These are phyloP conservation scores for Dilophus febrilis DNA, from an alignment of 2,888 invertebrate species.

Conservation along the genomic window DNA sequence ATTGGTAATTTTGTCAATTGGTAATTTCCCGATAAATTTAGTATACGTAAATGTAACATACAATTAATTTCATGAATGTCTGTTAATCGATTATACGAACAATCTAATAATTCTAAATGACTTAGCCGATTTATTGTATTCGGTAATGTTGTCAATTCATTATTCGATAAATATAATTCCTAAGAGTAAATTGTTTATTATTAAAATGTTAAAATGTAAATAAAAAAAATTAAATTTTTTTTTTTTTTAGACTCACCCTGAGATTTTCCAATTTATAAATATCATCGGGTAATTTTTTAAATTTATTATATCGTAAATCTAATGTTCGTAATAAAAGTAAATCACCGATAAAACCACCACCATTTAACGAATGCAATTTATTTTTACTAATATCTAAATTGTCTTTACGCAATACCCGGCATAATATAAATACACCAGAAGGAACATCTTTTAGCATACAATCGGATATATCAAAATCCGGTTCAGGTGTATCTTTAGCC, in stretches of 20 bases:
- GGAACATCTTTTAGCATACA: conserved; percentile 60
- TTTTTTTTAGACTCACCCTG: conserved; percentile 32
- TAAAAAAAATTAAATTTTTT: neutral
- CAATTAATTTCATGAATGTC: conserved; percentile 18
- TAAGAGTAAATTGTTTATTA: conserved; percentile 21
- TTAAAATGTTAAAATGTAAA: no score
- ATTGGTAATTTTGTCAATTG: conserved; percentile 42
- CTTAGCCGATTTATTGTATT: conserved; percentile 44
- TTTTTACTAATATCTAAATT: conserved; percentile 48
- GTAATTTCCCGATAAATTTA: conserved; percentile 44
- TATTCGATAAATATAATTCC: conserved; percentile 59
- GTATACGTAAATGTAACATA: conserved; percentile 38
- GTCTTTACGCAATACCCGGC: conserved; percentile 68
- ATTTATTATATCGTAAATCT: conserved; percentile 48
- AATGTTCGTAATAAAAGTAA: conserved; percentile 46
- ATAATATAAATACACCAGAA: conserved; percentile 58
- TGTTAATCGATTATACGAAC: conserved; percentile 51
- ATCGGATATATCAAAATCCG: conserved; percentile 61
- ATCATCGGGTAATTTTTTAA: conserved; percentile 43
- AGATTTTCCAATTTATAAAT: conserved; percentile 47
- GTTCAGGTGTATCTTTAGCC: conserved; percentile 59
- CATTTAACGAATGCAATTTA: conserved; percentile 45
- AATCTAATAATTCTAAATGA: conserved; percentile 47
- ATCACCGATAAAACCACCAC: conserved; percentile 56
- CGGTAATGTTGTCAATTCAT: conserved; percentile 51